These are phyloP conservation scores for Eurytoma adleriae DNA, from an alignment of 2,888 invertebrate species.

Conservation along the genomic window DNA sequence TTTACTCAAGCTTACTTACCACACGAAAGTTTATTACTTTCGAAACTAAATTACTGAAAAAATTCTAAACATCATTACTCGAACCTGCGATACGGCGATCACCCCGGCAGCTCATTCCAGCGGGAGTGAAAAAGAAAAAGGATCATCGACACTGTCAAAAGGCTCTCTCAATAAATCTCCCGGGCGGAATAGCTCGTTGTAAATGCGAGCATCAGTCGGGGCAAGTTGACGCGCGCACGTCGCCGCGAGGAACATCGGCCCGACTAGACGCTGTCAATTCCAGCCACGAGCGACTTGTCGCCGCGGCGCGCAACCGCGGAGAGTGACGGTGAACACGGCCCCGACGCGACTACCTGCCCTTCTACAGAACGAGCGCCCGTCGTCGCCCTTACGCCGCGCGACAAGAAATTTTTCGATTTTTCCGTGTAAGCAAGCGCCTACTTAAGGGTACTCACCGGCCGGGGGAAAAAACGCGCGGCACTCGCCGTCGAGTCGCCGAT, in stretches of 20 bases:
- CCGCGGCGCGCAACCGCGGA: neutral
- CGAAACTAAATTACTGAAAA: too few relatives aligned
- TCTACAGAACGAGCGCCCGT: neutral
- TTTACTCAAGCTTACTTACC: too few relatives aligned
- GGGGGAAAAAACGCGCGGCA: too few relatives aligned
- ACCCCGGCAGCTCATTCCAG: neutral
- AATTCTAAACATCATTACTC: too few relatives aligned
- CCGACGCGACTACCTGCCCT: constrained; percentile 36
- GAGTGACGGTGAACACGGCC: constrained; percentile 37
- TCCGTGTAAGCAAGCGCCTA: neutral
- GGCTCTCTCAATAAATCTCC: neutral
- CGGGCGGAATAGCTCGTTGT: constrained; percentile 3
- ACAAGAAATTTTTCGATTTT: constrained; percentile 27
- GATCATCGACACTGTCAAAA: constrained; percentile 34
- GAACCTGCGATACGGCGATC: too few relatives aligned
- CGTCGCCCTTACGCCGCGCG: too few relatives aligned
- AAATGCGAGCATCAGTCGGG: constrained; percentile 4
- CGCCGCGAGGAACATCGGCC: neutral
- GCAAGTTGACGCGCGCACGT: constrained; percentile 17
- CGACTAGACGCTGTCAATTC: constrained; percentile 31
- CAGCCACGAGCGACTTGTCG: constrained; percentile 21
- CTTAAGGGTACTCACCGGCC: too few relatives aligned
- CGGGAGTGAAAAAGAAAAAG: neutral
- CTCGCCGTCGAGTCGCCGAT: too few relatives aligned
- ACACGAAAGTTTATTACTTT: too few relatives aligned